Evolutionary conservation across 2,113 vertebrate genomes (phyloP), one percentile per base, ranked within the genome.

Genomic region (Mustela nigripes): DNA sequence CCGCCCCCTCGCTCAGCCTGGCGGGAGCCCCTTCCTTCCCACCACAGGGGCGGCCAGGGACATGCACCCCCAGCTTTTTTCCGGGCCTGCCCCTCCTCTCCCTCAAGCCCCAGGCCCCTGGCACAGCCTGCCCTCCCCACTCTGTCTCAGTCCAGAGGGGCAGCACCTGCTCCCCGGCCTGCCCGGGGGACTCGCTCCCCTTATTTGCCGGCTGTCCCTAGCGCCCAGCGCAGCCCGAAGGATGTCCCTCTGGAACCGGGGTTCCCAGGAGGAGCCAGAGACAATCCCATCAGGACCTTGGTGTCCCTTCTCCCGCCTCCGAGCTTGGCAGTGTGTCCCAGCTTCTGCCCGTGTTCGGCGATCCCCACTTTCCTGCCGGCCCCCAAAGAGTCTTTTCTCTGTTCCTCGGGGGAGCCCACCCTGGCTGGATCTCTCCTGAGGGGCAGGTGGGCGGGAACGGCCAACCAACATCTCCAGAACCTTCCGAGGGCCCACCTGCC

Each of bases 161-260:
- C 22, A 12, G 36, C 5, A 21, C 33, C 24, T 0, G 11, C 62
- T 45, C 2, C 11, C 36, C 0, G 1, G 36, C 26, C n/a, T 2
- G 19, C 36, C 63, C 8, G 0, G 5, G 67, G 60, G 60, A 28
- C 60, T 0, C 4, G 12, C 45, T 45, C 63, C 31, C 69, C 45
- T 10, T 15, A 14, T 33, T 36, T 9, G 16, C 39, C 31, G 0
- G 4, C 88, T 15, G 0, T 14, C 53, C 69, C 56, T 8, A 2
- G 36, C 3, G 7, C 69, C 69, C 11, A 2, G 50, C 39, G 22
- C 71, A 26, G 21, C n/a, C 18, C 65, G 14, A 2, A 11, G 53
- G 48, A 18, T 9, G 26, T 11, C 50, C 22, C 2, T 21, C 42
- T 0, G 24, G 24, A 28, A 24, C 42, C 24, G 5, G 21, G 36